A percentile compares a stretch with the other conserved stretches of the same genome.
Conservation (phyloP, 2,888 invertebrate genomes). For the Drosophila longiperda region DNA sequence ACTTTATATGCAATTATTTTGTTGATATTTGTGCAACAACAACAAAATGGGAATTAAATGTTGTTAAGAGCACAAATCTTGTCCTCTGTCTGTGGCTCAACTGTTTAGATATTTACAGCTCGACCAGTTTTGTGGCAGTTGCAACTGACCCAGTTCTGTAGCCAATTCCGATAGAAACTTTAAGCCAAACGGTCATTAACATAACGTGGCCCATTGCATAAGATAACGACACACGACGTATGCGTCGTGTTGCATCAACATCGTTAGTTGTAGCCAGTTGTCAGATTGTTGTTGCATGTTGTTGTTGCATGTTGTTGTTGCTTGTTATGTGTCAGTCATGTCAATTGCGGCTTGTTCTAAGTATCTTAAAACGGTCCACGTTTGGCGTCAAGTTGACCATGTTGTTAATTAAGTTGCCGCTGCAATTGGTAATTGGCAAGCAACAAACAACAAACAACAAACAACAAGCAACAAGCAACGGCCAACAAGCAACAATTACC, state of each 20-base stretch:
- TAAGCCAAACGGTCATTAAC: slow-evolving; percentile 47
- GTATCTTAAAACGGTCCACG: background rate
- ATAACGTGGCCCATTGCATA: slow-evolving; percentile 46
- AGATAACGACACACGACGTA: slow-evolving; percentile 24
- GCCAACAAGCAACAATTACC: background rate
- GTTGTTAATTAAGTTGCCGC: slow-evolving; percentile 41
- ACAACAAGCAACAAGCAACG: background rate
- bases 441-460: background rate
- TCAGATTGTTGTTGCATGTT: slow-evolving; percentile 9
- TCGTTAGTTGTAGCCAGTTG: slow-evolving; percentile 1
- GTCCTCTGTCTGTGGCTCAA: background rate
- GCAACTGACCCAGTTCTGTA: slow-evolving; percentile 50
- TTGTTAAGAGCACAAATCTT: background rate
- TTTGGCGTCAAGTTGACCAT: slow-evolving; percentile 17
- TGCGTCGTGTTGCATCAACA: slow-evolving; percentile 47
- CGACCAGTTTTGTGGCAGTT: slow-evolving; percentile 26
- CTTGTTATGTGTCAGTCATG: slow-evolving; percentile 28
- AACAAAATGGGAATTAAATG: background rate
- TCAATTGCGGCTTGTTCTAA: slow-evolving; percentile 36
- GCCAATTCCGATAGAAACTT: slow-evolving; percentile 33
- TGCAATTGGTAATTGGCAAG: slow-evolving; percentile 24
- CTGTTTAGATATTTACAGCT: background rate
- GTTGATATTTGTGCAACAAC: background rate
- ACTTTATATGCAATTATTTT: background rate
- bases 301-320: slow-evolving; percentile 1